phyloP scores from a whole-genome alignment of 2,113 vertebrate genomes.

The Corvus moneduloides region DNA sequence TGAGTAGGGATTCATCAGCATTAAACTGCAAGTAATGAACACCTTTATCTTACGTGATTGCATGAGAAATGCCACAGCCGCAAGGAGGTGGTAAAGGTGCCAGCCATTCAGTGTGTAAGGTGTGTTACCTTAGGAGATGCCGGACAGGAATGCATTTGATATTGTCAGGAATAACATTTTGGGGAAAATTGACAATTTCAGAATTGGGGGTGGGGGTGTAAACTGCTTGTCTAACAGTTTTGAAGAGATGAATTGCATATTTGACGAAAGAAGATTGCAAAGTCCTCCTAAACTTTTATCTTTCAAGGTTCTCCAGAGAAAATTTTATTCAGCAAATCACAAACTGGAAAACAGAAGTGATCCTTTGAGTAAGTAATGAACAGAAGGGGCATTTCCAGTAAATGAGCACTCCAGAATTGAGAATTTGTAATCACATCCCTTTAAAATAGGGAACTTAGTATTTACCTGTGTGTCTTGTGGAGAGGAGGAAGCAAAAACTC shows the following conservation, averaged over 20 bases:
- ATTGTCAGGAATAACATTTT: neutral
- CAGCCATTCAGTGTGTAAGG: neutral
- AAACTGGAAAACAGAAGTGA: neutral
- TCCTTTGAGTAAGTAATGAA: constrained; percentile 44
- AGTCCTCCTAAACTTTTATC: neutral
- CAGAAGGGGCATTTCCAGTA: neutral
- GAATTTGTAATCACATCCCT: neutral
- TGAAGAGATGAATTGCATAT: neutral
- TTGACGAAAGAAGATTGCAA: neutral
- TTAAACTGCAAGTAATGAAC: neutral
- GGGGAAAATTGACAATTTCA: neutral
- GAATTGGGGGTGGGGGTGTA: neutral
- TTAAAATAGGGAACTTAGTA: neutral
- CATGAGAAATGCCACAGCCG: neutral
- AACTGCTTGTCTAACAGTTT: neutral
- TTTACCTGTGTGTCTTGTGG: neutral
- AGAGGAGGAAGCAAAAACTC: neutral
- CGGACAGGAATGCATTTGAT: neutral
- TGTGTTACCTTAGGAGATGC: neutral
- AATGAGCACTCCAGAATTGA: neutral
- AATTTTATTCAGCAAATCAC: neutral
- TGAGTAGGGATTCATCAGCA: neutral
- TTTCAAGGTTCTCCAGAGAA: constrained; percentile 47
- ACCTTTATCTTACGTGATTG: neutral
- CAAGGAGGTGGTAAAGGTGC: neutral